These are phyloP conservation scores for Dasypolia templi DNA, from an alignment of 2,888 invertebrate species.

Conservation along the genomic window DNA sequence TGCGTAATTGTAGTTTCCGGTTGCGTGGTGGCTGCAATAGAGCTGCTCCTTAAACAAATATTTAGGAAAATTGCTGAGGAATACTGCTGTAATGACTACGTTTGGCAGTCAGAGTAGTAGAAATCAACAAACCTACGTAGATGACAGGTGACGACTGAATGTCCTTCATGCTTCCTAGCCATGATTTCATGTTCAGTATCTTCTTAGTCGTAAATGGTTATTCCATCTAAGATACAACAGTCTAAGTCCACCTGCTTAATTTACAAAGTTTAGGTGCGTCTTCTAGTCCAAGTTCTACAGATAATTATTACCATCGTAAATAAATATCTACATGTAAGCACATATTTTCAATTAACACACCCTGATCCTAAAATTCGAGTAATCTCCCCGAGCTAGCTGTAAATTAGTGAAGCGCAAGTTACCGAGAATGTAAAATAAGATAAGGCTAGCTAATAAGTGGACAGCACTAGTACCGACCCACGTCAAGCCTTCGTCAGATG, in stretches of 20 bases:
- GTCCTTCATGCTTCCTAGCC: background rate
- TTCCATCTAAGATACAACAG: too few species aligned
- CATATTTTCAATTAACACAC: constrained; percentile 36
- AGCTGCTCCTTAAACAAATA: constrained; percentile 44
- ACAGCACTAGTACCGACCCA: constrained; percentile 59
- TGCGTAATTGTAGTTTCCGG: constrained; percentile 58
- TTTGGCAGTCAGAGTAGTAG: background rate
- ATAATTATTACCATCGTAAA: background rate
- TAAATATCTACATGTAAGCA: constrained; percentile 9
- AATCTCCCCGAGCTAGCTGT: constrained; percentile 25
- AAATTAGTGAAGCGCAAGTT: constrained; percentile 44
- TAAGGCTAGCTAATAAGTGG: constrained; percentile 53
- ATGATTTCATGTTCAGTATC: too few species aligned
- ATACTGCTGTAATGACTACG: background rate
- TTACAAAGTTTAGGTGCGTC: too few species aligned
- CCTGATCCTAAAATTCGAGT: constrained; percentile 16
- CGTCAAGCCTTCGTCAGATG: constrained; percentile 65
- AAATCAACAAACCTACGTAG: background rate
- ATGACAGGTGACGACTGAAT: background rate
- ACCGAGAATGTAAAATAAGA: constrained; percentile 56
- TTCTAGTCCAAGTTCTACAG: background rate
- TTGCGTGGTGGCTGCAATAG: background rate
- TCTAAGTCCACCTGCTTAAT: too few species aligned
- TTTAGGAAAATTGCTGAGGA: constrained; percentile 29
- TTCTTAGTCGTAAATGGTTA: too few species aligned